Conservation (phyloP, 2,888 invertebrate species). For the Metopia argyrocephala region DNA sequence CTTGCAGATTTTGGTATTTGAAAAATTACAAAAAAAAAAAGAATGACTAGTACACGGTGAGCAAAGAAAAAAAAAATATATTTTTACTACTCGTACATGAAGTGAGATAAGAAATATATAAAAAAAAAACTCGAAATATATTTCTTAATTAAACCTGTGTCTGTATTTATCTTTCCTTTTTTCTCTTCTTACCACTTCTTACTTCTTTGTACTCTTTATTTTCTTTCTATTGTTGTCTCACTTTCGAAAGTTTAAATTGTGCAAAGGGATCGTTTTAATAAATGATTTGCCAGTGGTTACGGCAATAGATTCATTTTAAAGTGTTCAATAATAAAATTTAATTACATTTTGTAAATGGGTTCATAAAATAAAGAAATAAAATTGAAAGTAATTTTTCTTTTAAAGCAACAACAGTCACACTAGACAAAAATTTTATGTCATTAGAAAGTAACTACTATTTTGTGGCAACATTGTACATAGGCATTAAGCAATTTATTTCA, state of each 20-base stretch:
- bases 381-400: not conserved
- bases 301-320: not conserved
- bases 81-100: too few relatives aligned
- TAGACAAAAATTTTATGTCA: too few relatives aligned
- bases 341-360: not conserved
- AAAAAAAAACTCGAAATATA: conserved; percentile 7
- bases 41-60: not conserved
- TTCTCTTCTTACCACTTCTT: too few relatives aligned
- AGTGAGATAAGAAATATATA: not conserved
- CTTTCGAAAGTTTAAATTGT: conserved; percentile 9
- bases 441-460: too few relatives aligned
- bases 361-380: not conserved
- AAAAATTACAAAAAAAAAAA: not conserved
- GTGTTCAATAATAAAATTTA: not conserved
- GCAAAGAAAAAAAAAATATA: not conserved
- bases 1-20: not conserved
- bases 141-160: conserved; percentile 33
- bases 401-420: too few relatives aligned
- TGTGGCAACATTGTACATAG: too few relatives aligned
- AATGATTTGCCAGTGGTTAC: not conserved
- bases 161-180: not conserved
- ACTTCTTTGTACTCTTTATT: too few relatives aligned
- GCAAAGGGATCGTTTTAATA: conserved; percentile 12
- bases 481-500: too few relatives aligned
- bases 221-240: not conserved